These are phyloP conservation scores for Dorcus parallelipipedus DNA, from an alignment of 2,888 invertebrate genomes.

Conservation along the genomic window DNA sequence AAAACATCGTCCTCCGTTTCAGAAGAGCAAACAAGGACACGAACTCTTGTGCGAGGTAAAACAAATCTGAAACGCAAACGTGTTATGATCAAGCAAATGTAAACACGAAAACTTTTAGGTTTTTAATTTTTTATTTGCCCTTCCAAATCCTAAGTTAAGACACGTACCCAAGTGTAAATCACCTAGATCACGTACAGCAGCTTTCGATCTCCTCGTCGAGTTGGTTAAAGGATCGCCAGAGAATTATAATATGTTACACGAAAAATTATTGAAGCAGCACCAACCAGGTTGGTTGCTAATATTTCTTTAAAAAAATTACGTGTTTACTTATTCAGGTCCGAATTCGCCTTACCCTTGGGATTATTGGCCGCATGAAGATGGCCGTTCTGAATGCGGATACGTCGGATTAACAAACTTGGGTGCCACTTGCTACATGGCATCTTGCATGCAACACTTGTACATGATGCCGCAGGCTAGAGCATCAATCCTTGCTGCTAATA, in stretches of 20 bases:
- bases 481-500: conserved; percentile 75
- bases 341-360: conserved; percentile 92
- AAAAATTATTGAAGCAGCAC: conserved; percentile 81
- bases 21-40: conserved; percentile 73
- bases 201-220: conserved; percentile 88
- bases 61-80: background rate
- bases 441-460: conserved; percentile 94
- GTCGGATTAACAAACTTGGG: conserved; percentile 93
- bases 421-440: conserved; percentile 97
- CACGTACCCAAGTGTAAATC: conserved; percentile 93
- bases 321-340: conserved; percentile 52
- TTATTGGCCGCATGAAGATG: conserved; percentile 96
- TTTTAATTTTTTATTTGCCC: conserved; percentile 85
- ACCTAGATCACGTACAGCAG: conserved; percentile 81
- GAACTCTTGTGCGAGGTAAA: conserved; percentile 62
- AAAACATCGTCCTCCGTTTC: conserved; percentile 85
- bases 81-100: conserved; percentile 22
- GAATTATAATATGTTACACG: conserved; percentile 81
- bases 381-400: conserved; percentile 89
- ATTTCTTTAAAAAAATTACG: background rate
- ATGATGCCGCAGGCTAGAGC: conserved; percentile 94
- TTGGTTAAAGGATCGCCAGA: conserved; percentile 79
- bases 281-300: conserved; percentile 59
- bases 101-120: conserved; percentile 53
- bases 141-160: conserved; percentile 80